phyloP scores from a whole-genome alignment of 2,797 vertebrate genomes.

The Myotis planiceps region DNA sequence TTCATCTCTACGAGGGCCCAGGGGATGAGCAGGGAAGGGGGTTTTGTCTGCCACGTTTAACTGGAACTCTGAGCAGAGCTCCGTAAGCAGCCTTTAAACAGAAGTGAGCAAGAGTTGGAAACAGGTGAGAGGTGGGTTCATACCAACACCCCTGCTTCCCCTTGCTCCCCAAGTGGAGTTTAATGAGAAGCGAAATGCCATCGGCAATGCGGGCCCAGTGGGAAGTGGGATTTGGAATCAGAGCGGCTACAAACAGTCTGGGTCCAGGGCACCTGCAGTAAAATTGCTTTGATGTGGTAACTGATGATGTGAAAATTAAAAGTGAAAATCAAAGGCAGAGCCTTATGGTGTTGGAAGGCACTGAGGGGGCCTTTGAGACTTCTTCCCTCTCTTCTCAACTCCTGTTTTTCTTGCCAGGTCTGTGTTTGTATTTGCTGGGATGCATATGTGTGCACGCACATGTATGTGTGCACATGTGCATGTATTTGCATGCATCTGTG shows the following conservation, averaged over 20 bases:
- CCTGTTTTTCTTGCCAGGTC: neutral
- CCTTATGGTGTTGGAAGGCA: neutral
- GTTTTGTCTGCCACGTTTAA: neutral
- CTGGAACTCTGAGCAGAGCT: neutral
- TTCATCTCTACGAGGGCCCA: neutral
- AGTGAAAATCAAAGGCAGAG: constrained; percentile 72
- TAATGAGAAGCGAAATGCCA: constrained; percentile 67
- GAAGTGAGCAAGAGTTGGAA: constrained; percentile 12
- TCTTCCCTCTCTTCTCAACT: neutral
- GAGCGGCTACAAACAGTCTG: constrained; percentile 36
- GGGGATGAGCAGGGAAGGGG: neutral
- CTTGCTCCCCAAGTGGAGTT: neutral
- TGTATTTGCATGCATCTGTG: neutral
- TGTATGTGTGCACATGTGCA: fast-evolving
- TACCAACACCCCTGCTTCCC: neutral
- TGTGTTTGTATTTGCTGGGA: neutral
- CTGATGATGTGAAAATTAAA: constrained; percentile 75
- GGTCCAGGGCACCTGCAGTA: constrained; percentile 52
- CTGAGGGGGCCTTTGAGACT: neutral
- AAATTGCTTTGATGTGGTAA: constrained; percentile 69
- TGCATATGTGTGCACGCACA: fast-evolving
- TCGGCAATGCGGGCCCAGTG: neutral
- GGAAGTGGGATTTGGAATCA: constrained; percentile 53
- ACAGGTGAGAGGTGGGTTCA: neutral
- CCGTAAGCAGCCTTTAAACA: neutral